phyloP scores from a whole-genome alignment of 2,888 invertebrate species.

The Agonum fuliginosum region DNA sequence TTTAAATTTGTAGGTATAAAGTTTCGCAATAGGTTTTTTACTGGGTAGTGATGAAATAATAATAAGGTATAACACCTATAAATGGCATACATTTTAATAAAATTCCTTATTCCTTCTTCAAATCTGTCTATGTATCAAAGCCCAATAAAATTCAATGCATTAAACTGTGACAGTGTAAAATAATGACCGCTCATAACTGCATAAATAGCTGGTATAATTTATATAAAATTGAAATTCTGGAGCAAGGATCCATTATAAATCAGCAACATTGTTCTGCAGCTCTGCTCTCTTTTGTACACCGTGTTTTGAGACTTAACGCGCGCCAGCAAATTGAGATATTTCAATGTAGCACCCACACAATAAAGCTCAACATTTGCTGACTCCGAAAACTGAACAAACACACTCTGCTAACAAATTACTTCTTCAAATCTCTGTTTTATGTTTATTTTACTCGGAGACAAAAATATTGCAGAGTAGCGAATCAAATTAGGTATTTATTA shows the following conservation, averaged over 20 bases:
- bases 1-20: too few species aligned
- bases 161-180: background rate
- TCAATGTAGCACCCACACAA: background rate
- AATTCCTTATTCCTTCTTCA: too few species aligned
- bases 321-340: background rate
- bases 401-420: background rate
- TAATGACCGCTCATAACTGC: background rate
- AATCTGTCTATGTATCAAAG: too few species aligned
- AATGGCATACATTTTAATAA: too few species aligned
- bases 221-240: slow-evolving; percentile 35
- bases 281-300: background rate
- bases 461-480: too few species aligned
- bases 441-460: background rate
- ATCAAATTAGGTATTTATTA: too few species aligned
- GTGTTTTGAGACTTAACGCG: background rate
- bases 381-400: background rate
- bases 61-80: too few species aligned
- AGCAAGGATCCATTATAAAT: slow-evolving; percentile 21
- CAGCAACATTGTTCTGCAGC: slow-evolving; percentile 3
- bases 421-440: background rate
- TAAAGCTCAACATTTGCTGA: background rate
- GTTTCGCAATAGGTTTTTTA: too few species aligned
- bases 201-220: slow-evolving; percentile 25
- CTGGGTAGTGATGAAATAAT: too few species aligned
- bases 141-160: too few species aligned